Base-by-base conservation (phyloP, 2,888 invertebrate species). In the Myopa tessellatipennis region DNA sequence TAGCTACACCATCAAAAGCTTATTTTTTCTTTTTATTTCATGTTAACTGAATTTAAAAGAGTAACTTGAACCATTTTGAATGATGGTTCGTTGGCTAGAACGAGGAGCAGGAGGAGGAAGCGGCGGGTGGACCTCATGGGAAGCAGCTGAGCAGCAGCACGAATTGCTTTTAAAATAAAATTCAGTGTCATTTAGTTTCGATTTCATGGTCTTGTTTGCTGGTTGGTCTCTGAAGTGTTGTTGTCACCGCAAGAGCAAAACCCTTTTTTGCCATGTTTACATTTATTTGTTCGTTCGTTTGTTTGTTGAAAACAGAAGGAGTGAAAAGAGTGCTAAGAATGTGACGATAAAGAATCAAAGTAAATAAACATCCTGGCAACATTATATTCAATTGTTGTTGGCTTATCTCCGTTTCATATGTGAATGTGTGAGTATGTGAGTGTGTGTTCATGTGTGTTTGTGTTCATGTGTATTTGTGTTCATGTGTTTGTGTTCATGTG, bases 341-440 rank as follows among this genome's bases (percentile, higher is more conserved):
- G 58, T 55, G 45, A 40, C 74, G 74, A 74, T 74, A 74, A 74
- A 52, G 73, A 74, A 74, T 74, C 74, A 65, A 74, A 63, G 74
- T 74, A 61, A 72, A 58, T n/a, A 45, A 55, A 34, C 63, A 74
- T 74, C 65, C 74, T 63, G 74, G 52, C 74, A 26, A 26, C n/a
- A 74, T 74, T 74, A 65, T 74, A 74, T 74, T 74, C 74, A 74
- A 74, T 74, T 74, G 74, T 74, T 65, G 36, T 5, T 65, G 65
- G 10, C 14, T 10, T 38, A 65, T 65, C 65, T 36, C 55, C 55
- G 16, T 6, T 55, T 16, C n/a, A 8, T 55, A 55, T 55, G 55
- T 55, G 61, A n/a, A 26, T 61, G 61, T 4, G 26, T 61, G 58
- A 55, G 68, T 55, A 45, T 67, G 16, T 77, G 60, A 74, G 34